Percentiles rank a stretch among this genome's conserved stretches.
Conservation (phyloP, 2,113 vertebrate genomes). For the Larimichthys crocea region DNA sequence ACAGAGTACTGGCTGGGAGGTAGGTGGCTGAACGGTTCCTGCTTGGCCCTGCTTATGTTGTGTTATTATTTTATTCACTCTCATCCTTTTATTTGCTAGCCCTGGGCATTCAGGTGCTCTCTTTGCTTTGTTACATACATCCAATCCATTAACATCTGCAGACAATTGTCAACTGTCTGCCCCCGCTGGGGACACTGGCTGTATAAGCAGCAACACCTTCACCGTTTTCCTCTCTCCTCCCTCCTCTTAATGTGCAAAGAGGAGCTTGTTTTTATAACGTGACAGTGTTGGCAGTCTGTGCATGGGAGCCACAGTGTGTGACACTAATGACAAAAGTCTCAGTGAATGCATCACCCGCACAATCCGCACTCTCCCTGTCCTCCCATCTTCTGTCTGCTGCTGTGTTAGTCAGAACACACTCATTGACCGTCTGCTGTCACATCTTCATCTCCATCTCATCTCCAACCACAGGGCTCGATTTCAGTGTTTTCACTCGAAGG, state of each 20-base stretch:
- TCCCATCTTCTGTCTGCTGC: constrained; percentile 52
- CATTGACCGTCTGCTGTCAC: constrained; percentile 73
- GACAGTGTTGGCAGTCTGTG: constrained; percentile 89
- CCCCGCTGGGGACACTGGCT: constrained; percentile 71
- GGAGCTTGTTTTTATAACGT: constrained; percentile 67
- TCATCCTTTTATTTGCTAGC: constrained; percentile 88
- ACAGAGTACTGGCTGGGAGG: constrained; percentile 99
- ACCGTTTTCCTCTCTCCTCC: constrained; percentile 45
- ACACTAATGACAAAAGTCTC: constrained; percentile 91
- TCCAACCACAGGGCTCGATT: constrained; percentile 96
- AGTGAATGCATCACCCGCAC: constrained; percentile 91
- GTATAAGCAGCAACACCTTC: constrained; percentile 63
- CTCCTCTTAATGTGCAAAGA: constrained; percentile 56
- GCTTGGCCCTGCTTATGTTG: constrained; percentile 90
- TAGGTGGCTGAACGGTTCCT: constrained; percentile 94
- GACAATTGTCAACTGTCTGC: constrained; percentile 71
- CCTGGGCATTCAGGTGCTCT: constrained; percentile 90
- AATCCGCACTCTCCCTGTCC: constrained; percentile 70
- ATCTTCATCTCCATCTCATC: constrained; percentile 67
- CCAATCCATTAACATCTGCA: constrained; percentile 93
- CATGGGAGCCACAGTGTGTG: constrained; percentile 91
- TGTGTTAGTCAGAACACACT: constrained; percentile 50
- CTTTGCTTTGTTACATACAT: constrained; percentile 87
- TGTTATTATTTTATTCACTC: constrained; percentile 56
- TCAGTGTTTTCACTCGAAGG: constrained; percentile 77